phyloP scores from a whole-genome alignment of 2,888 invertebrate genomes.

The Mycogona germanica region DNA sequence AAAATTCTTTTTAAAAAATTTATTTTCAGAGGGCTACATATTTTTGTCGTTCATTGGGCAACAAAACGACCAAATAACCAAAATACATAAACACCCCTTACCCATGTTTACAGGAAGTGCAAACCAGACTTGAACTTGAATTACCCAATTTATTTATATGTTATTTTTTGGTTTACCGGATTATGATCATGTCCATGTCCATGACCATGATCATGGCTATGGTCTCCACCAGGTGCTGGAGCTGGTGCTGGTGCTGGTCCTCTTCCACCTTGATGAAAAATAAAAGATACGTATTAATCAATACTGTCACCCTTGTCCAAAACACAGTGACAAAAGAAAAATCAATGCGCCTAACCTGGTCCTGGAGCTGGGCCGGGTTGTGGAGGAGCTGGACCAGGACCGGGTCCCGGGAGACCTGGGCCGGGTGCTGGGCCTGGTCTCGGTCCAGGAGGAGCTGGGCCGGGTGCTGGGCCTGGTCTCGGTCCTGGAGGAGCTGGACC shows the following conservation, averaged over 20 bases:
- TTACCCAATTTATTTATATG: neutral
- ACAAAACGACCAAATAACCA: neutral
- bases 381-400: neutral
- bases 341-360: too few relatives aligned
- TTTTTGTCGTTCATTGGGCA: neutral
- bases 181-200: conserved; percentile 13
- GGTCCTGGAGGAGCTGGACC: conserved; percentile 1
- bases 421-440: neutral
- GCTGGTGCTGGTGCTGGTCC: neutral
- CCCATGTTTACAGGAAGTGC: too few relatives aligned
- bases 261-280: neutral
- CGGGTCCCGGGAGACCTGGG: neutral
- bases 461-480: neutral
- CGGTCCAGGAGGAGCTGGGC: neutral
- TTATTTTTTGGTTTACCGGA: conserved; percentile 4
- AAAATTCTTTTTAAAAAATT: neutral
- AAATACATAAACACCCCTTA: too few relatives aligned
- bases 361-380: neutral
- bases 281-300: neutral
- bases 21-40: neutral
- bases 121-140: too few relatives aligned
- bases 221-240: conserved; percentile 7
- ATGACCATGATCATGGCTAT: conserved; percentile 14
- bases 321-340: too few relatives aligned
- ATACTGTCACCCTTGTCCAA: too few relatives aligned